Evolutionary conservation across 2,113 vertebrate genomes (phyloP), one percentile per base, ranked within the genome.

Genomic region (Cebus imitator): DNA sequence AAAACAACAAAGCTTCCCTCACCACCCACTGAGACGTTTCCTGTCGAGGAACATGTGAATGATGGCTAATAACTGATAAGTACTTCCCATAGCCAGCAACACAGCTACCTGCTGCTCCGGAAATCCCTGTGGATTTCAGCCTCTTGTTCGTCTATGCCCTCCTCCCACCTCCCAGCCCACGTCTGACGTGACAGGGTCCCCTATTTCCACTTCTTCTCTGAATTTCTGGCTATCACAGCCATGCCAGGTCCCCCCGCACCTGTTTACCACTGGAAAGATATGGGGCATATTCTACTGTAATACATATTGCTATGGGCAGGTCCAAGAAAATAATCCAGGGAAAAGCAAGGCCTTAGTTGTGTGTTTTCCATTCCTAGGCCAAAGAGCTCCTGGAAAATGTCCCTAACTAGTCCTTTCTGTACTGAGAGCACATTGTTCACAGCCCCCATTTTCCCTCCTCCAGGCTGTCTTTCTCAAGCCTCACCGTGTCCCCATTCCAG

Each of bases 101-200:
- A 35, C 5, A 14, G 5, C 3, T 16, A 9, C 40, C 57, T 48
- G 18, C 70, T 45, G 13, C 9, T 13, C 12, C 6, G 30, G 66
- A 32, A 27, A 66, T 43, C 58, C 2, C 73, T 0, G 5, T 13
- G 23, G 68, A n/a, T 3, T 17, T 11, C 9, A 18, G n/a, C 18
- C n/a, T 66, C 87, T 58, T 6, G 2, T 10, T 7, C 0, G 3
- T 17, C 30, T 4, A 8, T 25, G 1, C 4, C 16, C 66, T 52
- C 23, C 70, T 70, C 35, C n/a, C 35, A 7, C 3, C 32, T 68
- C 45, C 43, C 5, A 1, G 20, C 48, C 76, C 55, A 35, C 0
- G 4, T 2, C 1, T 8, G 16, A n/a, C 1, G 3, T 14, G 40
- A 8, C 5, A 3, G 0, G 68, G 13, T 20, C 6, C 17, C 17